Conservation (phyloP, 2,888 invertebrate genomes). For the Diarsia mendica region DNA sequence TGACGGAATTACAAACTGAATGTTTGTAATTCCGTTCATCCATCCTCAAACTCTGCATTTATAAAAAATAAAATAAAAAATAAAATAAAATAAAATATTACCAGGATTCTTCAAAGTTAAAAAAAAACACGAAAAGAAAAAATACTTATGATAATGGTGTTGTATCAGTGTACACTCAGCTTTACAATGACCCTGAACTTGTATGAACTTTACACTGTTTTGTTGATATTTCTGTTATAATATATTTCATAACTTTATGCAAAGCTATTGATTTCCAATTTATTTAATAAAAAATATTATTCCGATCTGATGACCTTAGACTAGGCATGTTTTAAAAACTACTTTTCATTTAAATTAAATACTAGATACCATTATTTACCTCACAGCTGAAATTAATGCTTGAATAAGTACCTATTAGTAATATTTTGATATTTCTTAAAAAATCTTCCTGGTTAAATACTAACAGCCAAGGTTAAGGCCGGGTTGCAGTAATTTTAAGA, state of each 20-base stretch:
- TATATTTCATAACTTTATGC: slow-evolving; percentile 36
- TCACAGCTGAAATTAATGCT: background rate
- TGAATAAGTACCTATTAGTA: background rate
- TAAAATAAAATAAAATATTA: too few species aligned
- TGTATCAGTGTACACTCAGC: slow-evolving; percentile 1
- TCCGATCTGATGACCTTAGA: background rate
- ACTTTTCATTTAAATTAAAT: background rate
- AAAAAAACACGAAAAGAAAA: too few species aligned
- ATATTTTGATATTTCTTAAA: background rate
- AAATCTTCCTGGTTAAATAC: too few species aligned
- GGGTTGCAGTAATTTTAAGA: too few species aligned
- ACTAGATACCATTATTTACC: background rate
- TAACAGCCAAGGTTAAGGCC: too few species aligned
- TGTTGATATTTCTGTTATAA: slow-evolving; percentile 39
- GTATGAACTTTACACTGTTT: slow-evolving; percentile 28
- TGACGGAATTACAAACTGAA: too few species aligned
- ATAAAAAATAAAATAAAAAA: too few species aligned
- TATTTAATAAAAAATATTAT: background rate
- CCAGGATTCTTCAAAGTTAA: too few species aligned
- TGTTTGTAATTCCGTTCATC: too few species aligned
- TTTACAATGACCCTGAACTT: slow-evolving; percentile 60
- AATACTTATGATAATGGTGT: too few species aligned
- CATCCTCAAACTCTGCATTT: too few species aligned
- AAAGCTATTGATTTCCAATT: slow-evolving; percentile 35
- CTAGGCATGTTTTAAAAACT: background rate